Evolutionary conservation across 2,888 invertebrate genomes (phyloP).

Genomic region (Hemaris fuciformis): DNA sequence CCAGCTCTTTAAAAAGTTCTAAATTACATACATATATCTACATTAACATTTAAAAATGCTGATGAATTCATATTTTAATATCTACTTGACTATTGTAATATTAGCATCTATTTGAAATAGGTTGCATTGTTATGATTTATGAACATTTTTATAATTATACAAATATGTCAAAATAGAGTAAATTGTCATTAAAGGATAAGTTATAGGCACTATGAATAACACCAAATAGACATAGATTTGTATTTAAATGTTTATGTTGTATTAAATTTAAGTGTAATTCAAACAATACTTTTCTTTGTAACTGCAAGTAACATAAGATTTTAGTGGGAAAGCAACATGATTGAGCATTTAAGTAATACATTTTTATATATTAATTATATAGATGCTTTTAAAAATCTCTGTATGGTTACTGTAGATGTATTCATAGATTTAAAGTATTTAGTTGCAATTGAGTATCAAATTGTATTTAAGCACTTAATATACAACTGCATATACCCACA

Average conservation of each 20-base stretch:
- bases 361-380: background rate
- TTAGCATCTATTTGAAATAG: background rate
- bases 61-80: background rate
- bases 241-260: background rate
- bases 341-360: background rate
- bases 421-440: background rate
- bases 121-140: background rate
- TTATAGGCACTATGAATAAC: conserved; percentile 15
- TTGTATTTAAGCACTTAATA: background rate
- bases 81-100: background rate
- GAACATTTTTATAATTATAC: background rate
- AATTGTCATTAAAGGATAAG: background rate
- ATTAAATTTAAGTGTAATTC: background rate
- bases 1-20: background rate
- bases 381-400: background rate
- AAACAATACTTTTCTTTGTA: background rate
- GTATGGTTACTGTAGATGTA: background rate
- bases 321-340: background rate
- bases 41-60: background rate
- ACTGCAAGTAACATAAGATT: background rate
- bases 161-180: background rate
- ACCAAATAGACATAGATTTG: conserved; percentile 23
- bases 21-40: background rate
- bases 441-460: background rate
- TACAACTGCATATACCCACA: background rate